These are phyloP conservation scores for Pollenia labialis DNA, from an alignment of 2,888 invertebrate genomes.

Conservation along the genomic window DNA sequence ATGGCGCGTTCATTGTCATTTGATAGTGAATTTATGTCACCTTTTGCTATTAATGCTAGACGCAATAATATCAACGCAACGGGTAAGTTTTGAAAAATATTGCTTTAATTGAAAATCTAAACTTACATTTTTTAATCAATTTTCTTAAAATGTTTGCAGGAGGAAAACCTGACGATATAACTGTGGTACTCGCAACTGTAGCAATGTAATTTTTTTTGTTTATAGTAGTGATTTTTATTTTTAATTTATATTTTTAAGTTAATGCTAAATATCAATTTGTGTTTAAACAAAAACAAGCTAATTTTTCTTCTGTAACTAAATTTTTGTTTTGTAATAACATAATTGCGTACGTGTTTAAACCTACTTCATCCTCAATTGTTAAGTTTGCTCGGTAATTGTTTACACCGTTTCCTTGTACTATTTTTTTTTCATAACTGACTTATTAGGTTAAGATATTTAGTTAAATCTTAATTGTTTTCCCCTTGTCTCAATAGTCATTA, in stretches of 20 bases:
- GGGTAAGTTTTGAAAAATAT: slow-evolving; percentile 86
- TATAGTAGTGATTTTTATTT: slow-evolving; percentile 60
- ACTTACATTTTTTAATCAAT: neutral
- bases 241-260: slow-evolving; percentile 62
- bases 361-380: slow-evolving; percentile 19
- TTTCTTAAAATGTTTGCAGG: slow-evolving; percentile 86
- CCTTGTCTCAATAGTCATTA: slow-evolving; percentile 68
- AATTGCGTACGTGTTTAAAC: slow-evolving; percentile 32
- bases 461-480: slow-evolving; percentile 60
- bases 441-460: slow-evolving; percentile 67
- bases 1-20: slow-evolving; percentile 97
- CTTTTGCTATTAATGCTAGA: slow-evolving; percentile 96
- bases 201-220: slow-evolving; percentile 86
- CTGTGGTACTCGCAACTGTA: slow-evolving; percentile 97
- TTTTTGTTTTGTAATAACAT: slow-evolving; percentile 36
- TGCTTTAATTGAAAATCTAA: neutral
- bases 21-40: slow-evolving; percentile 97
- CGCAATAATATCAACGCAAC: slow-evolving; percentile 96
- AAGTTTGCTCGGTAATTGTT: slow-evolving; percentile 16
- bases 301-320: slow-evolving; percentile 39
- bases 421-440: slow-evolving; percentile 41
- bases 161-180: slow-evolving; percentile 99
- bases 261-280: slow-evolving; percentile 56
- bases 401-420: slow-evolving; percentile 26
- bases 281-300: slow-evolving; percentile 53